These are phyloP conservation scores for Spheniscus humboldti DNA, from an alignment of 2,797 vertebrate species.

Conservation along the genomic window DNA sequence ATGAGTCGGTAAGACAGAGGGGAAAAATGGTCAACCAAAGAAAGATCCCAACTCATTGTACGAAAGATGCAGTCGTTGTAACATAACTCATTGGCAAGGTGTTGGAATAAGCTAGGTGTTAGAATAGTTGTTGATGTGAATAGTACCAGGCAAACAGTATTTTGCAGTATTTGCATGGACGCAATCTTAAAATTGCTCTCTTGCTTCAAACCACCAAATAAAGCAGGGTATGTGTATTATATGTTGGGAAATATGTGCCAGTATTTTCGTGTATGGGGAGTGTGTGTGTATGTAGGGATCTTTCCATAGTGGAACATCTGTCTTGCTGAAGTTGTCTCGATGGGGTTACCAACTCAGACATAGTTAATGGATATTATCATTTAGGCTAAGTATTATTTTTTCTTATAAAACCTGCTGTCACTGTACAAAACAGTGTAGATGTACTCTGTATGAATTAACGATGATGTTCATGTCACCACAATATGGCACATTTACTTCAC, in stretches of 20 bases:
- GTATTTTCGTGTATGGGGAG: neutral
- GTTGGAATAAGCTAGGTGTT: neutral
- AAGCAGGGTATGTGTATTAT: neutral
- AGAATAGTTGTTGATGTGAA: neutral
- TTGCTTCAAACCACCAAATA: neutral
- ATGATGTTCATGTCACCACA: neutral
- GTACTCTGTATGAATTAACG: neutral
- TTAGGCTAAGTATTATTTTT: neutral
- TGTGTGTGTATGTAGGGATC: neutral
- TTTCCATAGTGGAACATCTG: neutral
- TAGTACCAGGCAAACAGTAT: neutral
- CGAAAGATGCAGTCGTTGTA: neutral
- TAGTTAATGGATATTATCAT: neutral
- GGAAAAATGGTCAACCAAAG: neutral
- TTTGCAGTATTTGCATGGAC: neutral
- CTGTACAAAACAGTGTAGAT: neutral
- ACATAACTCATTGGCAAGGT: neutral
- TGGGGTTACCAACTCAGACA: neutral
- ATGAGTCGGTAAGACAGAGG: neutral
- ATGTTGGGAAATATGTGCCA: neutral
- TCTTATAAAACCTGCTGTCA: neutral
- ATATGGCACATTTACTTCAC: neutral
- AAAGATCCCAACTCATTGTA: neutral
- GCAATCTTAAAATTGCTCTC: neutral
- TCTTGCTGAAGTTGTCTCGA: neutral